Conservation (phyloP, 2,888 invertebrate genomes). For the Metallyticus violacea region DNA sequence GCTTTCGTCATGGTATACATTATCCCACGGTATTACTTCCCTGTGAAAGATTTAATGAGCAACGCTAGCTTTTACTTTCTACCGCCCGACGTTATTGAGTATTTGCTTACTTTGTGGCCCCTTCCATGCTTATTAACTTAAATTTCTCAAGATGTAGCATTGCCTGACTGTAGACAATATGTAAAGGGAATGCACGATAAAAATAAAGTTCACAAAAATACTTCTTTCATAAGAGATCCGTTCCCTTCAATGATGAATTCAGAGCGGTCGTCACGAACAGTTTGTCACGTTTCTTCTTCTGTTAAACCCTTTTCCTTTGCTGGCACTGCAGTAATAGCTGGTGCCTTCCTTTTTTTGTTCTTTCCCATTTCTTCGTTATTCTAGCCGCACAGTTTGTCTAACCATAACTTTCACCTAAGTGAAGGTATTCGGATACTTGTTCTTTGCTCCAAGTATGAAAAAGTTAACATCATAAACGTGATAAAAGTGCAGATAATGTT, state of each 20-base stretch:
- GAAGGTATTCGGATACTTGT: no score
- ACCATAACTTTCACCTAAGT: no score
- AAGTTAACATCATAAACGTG: no score
- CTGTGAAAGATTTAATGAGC: not conserved
- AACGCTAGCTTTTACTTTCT: not conserved
- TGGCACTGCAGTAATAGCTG: not conserved
- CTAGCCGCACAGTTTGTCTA: no score
- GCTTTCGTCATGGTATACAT: not conserved
- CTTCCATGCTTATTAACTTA: not conserved
- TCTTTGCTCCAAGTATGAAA: no score
- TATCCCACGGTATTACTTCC: not conserved
- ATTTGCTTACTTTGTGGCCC: not conserved
- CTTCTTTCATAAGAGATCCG: not conserved
- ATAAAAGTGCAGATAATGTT: no score
- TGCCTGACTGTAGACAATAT: not conserved
- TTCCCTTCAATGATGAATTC: not conserved
- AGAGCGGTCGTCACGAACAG: not conserved
- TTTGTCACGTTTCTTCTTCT: not conserved
- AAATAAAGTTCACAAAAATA: not conserved
- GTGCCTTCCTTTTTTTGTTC: not conserved
- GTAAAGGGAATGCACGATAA: not conserved
- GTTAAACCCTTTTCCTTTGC: not conserved
- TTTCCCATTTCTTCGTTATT: no score
- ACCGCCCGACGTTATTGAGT: not conserved
- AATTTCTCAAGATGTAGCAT: not conserved